Percentiles rank a stretch among this genome's conserved stretches.
These are phyloP conservation scores for Eufriesea mexicana DNA, from an alignment of 1,140 invertebrate species.

Conservation along the genomic window DNA sequence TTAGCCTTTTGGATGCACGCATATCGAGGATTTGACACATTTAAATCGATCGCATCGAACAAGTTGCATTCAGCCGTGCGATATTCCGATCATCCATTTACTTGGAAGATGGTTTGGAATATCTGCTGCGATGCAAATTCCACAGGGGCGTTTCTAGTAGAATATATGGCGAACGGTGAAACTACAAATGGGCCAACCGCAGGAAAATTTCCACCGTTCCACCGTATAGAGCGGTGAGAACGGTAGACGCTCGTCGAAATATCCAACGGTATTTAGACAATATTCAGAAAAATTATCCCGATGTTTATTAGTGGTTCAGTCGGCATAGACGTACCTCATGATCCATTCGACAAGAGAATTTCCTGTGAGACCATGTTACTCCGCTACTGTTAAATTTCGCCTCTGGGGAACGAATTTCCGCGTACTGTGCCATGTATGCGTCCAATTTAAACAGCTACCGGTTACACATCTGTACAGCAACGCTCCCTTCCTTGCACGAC, in stretches of 20 bases:
- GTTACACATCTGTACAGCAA: background rate
- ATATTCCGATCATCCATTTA: background rate
- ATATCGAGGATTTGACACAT: background rate
- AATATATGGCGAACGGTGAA: too few relatives aligned
- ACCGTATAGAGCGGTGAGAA: background rate
- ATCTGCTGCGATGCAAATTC: background rate
- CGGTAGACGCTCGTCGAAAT: too few relatives aligned
- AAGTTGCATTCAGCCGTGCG: background rate
- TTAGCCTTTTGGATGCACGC: background rate
- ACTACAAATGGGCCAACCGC: background rate
- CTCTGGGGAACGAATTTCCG: slow-evolving; percentile 14
- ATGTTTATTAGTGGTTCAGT: background rate
- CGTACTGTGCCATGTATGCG: background rate
- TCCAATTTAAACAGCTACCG: slow-evolving; percentile 27
- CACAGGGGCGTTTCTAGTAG: background rate
- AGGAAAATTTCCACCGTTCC: background rate
- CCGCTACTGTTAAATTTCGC: background rate
- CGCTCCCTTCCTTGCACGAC: background rate
- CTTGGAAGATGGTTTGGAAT: background rate
- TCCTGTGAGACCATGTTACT: background rate
- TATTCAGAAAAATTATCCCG: background rate
- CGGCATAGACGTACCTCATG: background rate
- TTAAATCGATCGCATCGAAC: slow-evolving; percentile 1
- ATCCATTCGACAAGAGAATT: slow-evolving; percentile 35
- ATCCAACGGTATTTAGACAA: background rate